Base-by-base conservation (phyloP, 2,113 vertebrate genomes). In the Rhombomys opimus region DNA sequence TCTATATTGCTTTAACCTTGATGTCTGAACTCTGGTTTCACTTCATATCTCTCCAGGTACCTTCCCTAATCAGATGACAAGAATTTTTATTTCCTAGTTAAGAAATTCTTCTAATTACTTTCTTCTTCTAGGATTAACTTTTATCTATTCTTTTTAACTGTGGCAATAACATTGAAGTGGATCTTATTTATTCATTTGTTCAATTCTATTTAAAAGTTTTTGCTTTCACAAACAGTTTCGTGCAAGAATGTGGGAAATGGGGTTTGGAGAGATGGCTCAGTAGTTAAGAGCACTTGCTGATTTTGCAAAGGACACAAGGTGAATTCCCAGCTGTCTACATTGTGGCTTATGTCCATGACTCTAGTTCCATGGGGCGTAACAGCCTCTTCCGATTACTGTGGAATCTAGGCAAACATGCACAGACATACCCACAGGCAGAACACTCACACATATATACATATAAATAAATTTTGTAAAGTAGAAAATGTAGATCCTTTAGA, bases 121-220 rank as follows among this genome's bases (percentile, higher is more conserved):
- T 20, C 4, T 35, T 54, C 9, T 2, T 67, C 20, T 8, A 14
- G 65, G 86, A 73, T 25, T 41, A 68, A 0, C 7, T 5, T 38
- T 65, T 4, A 84, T 27, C 1, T 6, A 18, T 73, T 87, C 27
- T 90, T 85, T 87, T 41, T 86, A 35, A 85, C 7, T 67, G 18
- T 65, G 38, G 14, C 17, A 41, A 25, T 72, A 72, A 38, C 20
- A 20, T 6, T 68, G 13, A 15, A 80, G 61, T 88, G 6, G 93
- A 27, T 70, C n/a, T 75, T 20, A 92, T 41, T 81, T 80, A 59
- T 81, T 92, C 35, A n/a, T 90, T 15, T 54, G 7, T 81, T 96
- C 10, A 93, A 13, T 81, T 10, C 1, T 65, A 22, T 70, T 15
- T 46, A 32, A 75, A 88, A 87, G 57, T 0, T 46, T 93, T 96